phyloP scores from a whole-genome alignment of 2,113 vertebrate genomes.

The mouse (Mus musculus) region DNA sequence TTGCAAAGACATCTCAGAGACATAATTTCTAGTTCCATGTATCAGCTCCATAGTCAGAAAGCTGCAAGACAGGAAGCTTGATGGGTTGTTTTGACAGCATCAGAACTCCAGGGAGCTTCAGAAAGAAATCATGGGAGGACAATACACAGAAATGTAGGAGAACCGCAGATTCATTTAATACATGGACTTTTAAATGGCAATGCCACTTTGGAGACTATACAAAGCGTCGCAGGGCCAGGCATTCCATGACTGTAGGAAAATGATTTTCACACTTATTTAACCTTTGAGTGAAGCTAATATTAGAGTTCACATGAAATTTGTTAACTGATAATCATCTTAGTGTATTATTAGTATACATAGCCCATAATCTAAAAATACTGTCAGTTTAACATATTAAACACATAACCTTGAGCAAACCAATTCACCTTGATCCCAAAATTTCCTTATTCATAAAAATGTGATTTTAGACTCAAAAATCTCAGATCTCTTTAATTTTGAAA shows the following conservation, averaged over 20 bases:
- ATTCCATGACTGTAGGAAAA: neutral
- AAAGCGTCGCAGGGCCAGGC: neutral
- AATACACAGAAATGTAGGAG: neutral
- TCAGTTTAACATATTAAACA: neutral
- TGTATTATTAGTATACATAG: neutral
- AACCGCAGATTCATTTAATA: slow-evolving; percentile 26
- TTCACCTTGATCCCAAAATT: neutral
- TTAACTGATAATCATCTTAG: neutral
- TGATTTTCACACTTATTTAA: neutral
- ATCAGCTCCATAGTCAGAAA: slow-evolving; percentile 16
- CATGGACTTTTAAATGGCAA: neutral
- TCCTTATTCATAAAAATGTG: slow-evolving; percentile 20
- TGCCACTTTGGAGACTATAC: neutral
- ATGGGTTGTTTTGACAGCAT: slow-evolving; percentile 49
- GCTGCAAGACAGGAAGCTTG: slow-evolving; percentile 40
- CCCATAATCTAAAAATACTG: neutral
- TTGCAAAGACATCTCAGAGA: slow-evolving; percentile 27
- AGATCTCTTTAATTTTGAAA: slow-evolving; percentile 18
- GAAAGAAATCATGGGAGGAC: slow-evolving; percentile 5
- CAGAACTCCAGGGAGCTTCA: slow-evolving; percentile 52
- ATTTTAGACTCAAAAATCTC: neutral
- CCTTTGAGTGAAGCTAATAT: slow-evolving; percentile 31
- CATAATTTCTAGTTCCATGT: neutral
- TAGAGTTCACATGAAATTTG: slow-evolving; percentile 42
- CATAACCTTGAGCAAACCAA: neutral